Conservation (phyloP, 2,113 vertebrate genomes). For the Tursiops truncatus region DNA sequence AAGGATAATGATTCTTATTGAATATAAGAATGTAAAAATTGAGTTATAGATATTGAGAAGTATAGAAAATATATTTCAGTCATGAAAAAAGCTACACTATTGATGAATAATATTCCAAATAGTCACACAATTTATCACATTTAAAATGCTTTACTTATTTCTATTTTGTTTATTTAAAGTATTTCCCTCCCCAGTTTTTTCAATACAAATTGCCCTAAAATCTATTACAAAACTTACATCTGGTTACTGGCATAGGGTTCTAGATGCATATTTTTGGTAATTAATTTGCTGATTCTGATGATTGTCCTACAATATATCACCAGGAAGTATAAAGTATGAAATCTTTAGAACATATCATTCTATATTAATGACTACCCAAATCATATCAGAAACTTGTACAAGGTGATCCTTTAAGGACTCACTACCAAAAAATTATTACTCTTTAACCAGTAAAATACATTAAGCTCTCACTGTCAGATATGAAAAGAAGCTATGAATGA, state of each 20-base stretch:
- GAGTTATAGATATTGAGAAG: background rate
- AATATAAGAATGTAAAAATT: background rate
- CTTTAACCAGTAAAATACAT: background rate
- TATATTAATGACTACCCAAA: background rate
- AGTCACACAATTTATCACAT: background rate
- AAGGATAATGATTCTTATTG: background rate
- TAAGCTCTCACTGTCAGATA: background rate
- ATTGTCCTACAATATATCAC: background rate
- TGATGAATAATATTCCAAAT: background rate
- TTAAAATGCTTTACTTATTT: constrained; percentile 15
- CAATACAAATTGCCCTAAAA: background rate
- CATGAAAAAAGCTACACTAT: background rate
- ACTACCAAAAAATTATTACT: background rate
- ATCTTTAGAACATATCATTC: background rate
- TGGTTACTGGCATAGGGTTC: background rate
- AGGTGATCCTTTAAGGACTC: background rate
- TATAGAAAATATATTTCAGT: background rate
- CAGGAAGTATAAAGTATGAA: background rate
- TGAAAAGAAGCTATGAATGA: background rate
- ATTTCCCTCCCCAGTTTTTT: background rate
- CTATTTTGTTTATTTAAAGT: background rate
- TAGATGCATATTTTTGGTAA: background rate
- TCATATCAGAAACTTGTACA: background rate
- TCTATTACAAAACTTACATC: background rate
- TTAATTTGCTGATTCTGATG: background rate